phyloP scores from a whole-genome alignment of 2,113 vertebrate species.

The Rafetus swinhoei region DNA sequence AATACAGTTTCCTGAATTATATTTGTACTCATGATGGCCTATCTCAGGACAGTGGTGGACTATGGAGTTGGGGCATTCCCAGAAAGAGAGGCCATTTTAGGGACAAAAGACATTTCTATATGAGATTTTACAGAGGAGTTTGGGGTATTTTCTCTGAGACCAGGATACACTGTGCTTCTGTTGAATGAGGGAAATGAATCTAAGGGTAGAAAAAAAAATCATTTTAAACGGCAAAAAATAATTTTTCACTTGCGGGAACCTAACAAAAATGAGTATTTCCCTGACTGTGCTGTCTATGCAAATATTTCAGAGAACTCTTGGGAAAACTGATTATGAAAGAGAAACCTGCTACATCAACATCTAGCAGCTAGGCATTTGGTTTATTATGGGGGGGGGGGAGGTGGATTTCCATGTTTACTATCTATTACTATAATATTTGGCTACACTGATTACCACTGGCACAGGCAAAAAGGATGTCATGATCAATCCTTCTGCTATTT shows the following conservation, averaged over 20 bases:
- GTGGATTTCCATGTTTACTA: neutral
- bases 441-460: slow-evolving; percentile 16
- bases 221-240: neutral
- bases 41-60: neutral
- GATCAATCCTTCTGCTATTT: slow-evolving; percentile 10
- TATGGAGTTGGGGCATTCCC: neutral
- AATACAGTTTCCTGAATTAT: neutral
- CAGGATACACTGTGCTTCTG: neutral
- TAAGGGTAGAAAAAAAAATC: neutral
- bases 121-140: neutral
- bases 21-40: neutral
- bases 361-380: neutral
- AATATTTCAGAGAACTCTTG: neutral
- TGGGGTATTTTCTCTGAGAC: neutral
- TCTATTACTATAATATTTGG: neutral
- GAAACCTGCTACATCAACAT: slow-evolving; percentile 16
- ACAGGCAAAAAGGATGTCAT: slow-evolving; percentile 42
- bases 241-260: neutral
- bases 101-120: neutral
- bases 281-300: neutral
- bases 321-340: neutral
- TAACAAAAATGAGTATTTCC: neutral
- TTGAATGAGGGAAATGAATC: neutral
- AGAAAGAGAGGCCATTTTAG: neutral
- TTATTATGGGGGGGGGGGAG: fast-evolving